Conservation (phyloP, 2,888 invertebrate genomes). For the Digitonthophagus gazella region DNA sequence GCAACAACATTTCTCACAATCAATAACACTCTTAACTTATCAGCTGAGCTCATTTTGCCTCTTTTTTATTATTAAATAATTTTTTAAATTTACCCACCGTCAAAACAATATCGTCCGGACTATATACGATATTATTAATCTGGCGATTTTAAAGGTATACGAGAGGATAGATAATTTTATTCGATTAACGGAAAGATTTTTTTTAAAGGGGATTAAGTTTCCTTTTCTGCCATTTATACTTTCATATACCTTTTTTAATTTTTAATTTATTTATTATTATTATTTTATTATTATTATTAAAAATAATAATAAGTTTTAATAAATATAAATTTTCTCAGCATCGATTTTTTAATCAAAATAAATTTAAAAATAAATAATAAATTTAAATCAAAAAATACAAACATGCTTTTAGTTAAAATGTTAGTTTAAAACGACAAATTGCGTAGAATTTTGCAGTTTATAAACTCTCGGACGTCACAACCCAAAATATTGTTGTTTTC, state of each 20-base stretch:
- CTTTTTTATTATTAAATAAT: not conserved
- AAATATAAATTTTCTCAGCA: no score
- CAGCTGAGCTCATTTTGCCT: not conserved
- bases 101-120: not conserved
- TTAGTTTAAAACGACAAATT: no score
- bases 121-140: slow-evolving; percentile 9
- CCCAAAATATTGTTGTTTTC: not conserved
- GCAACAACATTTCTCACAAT: not conserved
- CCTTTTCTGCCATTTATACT: slow-evolving; percentile 30
- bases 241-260: slow-evolving; percentile 43
- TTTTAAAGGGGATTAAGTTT: slow-evolving; percentile 20
- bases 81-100: not conserved
- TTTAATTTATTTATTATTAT: slow-evolving; percentile 22
- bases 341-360: no score
- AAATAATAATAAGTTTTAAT: not conserved
- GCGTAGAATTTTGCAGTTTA: no score
- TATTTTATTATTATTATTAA: not conserved
- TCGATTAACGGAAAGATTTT: slow-evolving; percentile 6
- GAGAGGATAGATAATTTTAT: slow-evolving; percentile 9
- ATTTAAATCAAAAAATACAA: not conserved
- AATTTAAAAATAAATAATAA: no score
- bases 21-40: not conserved
- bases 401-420: no score
- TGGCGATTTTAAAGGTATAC: slow-evolving; percentile 9
- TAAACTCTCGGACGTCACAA: not conserved